phyloP scores from a whole-genome alignment of 2,888 invertebrate genomes.

The Ferrisia virgata region DNA sequence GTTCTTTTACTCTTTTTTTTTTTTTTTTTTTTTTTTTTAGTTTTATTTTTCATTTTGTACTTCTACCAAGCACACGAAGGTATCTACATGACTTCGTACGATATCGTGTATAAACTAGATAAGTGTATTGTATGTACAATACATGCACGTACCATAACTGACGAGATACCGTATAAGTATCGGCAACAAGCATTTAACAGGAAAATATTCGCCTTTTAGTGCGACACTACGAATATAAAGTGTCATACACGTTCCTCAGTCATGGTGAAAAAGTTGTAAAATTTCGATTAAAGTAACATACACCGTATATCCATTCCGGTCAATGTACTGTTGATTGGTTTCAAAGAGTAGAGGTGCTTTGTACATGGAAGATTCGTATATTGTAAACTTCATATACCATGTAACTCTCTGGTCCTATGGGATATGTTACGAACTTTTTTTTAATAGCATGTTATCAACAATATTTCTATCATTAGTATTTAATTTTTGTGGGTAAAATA shows the following conservation, averaged over 20 bases:
- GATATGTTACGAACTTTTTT: no score
- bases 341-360: not conserved
- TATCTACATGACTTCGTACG: no score
- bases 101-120: not conserved
- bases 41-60: no score
- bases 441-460: no score
- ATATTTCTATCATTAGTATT: no score
- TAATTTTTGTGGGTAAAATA: no score
- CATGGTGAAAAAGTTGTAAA: not conserved
- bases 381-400: no score
- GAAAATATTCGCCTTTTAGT: not conserved
- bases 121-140: not conserved
- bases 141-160: not conserved
- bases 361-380: no score
- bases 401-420: no score
- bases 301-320: not conserved
- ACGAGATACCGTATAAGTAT: conserved; percentile 1
- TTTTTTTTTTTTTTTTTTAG: no score
- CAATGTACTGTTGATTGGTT: conserved; percentile 1
- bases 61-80: no score
- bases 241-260: not conserved
- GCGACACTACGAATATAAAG: not conserved
- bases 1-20: no score
- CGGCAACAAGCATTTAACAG: not conserved
- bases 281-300: not conserved